Base-by-base conservation (phyloP, 2,888 invertebrate species). In the Chloroclysta siterata region DNA sequence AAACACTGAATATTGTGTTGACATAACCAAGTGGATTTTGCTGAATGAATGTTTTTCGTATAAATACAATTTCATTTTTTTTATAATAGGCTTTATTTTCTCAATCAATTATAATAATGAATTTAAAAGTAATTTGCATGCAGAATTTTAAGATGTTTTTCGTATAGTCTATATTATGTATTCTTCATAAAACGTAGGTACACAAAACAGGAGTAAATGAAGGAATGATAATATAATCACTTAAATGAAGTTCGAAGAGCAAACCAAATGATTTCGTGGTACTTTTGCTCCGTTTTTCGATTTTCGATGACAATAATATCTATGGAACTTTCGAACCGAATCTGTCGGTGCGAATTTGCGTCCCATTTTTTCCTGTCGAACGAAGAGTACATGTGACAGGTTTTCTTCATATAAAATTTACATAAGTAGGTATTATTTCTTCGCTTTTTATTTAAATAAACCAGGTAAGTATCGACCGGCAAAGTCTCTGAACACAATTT, bases 281-380 rank as follows among this genome's bases (percentile, higher is more conserved):
- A 28, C 41, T 41, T 53, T 22, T 39, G 14, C 41, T 57, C 39
- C 39, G 8, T 50, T 39, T 46, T 44, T 13, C 2, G 33, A 42
- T 53, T 61, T 62, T 60, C 50, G 56, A 50, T 59, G 50, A 13
- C 52, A 60, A 57, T 57, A 60, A 55, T 60, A 60, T 53, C 42
- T 33, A 53, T 42, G 15, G 58, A 59, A 60, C 52, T 14, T 41
- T 55, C 15, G 54, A 60, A 50, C 17, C 22, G 15, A 51, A 58
- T 42, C 51, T 57, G 63, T 60, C 63, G 44, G 8, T 50, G 13
- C 28, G 44, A 57, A 63, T 66, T 66, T 63, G 17, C 33, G 33
- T 17, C 56, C 17, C 47, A 58, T 57, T 60, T 48, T 57, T 46
- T 29, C 14, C 46, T 10, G 46, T 17, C 53, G 22, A 47, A 53